phyloP scores from a whole-genome alignment of 2,113 vertebrate genomes.

The Eudyptes chrysolophus region DNA sequence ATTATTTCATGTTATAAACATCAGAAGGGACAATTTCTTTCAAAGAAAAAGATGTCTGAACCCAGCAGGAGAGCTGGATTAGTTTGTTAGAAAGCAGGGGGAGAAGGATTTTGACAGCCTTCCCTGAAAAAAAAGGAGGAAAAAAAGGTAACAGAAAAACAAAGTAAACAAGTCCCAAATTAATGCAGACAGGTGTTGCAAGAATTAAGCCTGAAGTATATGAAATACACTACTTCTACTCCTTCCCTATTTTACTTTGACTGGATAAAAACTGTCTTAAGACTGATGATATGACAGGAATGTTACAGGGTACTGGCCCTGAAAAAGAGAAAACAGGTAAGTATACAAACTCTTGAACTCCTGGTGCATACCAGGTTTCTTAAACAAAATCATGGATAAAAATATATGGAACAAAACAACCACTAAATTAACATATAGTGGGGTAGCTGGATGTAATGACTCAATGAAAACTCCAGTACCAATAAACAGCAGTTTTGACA shows the following conservation, averaged over 20 bases:
- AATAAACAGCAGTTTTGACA: neutral
- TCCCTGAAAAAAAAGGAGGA: neutral
- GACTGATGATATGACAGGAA: neutral
- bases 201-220: neutral
- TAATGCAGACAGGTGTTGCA: neutral
- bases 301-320: neutral
- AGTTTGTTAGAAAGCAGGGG: neutral
- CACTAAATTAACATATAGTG: neutral
- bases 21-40: neutral
- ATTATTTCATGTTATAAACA: neutral
- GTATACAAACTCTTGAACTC: neutral
- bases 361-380: neutral
- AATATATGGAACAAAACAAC: neutral
- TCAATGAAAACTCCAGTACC: neutral
- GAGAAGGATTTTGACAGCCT: neutral
- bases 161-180: neutral
- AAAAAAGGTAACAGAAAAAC: neutral
- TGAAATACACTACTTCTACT: neutral
- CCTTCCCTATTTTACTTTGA: neutral
- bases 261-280: neutral
- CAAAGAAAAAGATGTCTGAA: neutral
- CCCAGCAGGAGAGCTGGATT: neutral
- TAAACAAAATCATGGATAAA: neutral
- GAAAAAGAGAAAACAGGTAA: neutral
- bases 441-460: neutral